Base-by-base conservation (phyloP, 2,797 vertebrate species). In the Schizothorax lantsangensis region DNA sequence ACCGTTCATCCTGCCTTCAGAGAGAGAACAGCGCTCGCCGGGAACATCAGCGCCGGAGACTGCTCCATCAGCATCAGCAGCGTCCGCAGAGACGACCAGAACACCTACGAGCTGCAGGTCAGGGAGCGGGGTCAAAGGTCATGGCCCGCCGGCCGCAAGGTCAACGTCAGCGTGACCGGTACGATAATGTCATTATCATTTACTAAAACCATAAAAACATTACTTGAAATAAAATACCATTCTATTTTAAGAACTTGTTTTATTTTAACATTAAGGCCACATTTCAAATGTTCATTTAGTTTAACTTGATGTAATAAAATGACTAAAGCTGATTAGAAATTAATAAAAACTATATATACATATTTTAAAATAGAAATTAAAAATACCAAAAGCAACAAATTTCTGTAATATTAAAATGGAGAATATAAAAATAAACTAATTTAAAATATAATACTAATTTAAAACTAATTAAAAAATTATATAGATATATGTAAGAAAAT, bases 1-100 rank as follows among this genome's bases (percentile, higher is more conserved):
- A 84, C 88, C 62, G 74, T 38, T 38, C 33, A 81, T 77, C 7
- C 91, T 86, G 88, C 90, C n/a, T 95, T 95, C 84, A 90, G 74
- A 66, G 92, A 92, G 0, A 92, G 96, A 1, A 88, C 92, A 0
- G 88, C 91, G 0, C 91, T 96, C 68, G 69, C 87, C 1, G 96
- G 96, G 19, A 73, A 82, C 72, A 78, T 90, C 0, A 45, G 86
- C 26, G 81, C 89, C 1, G 96, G 96, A 21, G 95, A 97, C 91
- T 97, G 96, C 84, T 95, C 95, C 0, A 79, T 97, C 88, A 94
- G 87, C 91, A 92, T 97, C 0, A 89, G 91, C 21, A 82, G 83
- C 11, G 85, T 96, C 78, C 91, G 72, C 1, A 84, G 5, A 10
- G 84, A 97, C 73, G 84, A 97, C 73, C 85, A 92, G 0, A 86